Base-by-base conservation (phyloP, 2,888 invertebrate species). In the Eupithecia inturbata region DNA sequence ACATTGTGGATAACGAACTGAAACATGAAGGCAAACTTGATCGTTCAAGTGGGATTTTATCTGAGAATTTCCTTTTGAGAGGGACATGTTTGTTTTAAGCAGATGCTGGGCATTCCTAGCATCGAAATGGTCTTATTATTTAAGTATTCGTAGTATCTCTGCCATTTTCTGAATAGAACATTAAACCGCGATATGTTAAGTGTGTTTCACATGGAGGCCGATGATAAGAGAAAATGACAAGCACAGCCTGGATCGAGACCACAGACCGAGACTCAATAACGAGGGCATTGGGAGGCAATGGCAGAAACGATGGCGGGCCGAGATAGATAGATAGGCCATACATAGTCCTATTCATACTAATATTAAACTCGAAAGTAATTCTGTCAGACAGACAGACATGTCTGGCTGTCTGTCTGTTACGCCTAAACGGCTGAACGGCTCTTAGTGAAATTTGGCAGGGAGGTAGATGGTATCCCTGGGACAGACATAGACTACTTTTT, bases 1-100 rank as follows among this genome's bases (percentile, higher is more conserved):
- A 69, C 77, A 69, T 83, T 82, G 83, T 82, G 85, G 84, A 85
- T 87, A 89, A 87, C 85, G 87, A 87, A 88, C 85, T 86, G 87
- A 83, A 79, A 86, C 86, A 85, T 84, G 82, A 85, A 85, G 83
- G 84, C 83, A 85, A 85, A 86, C 84, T 82, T 80, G 76, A 79
- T 78, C 70, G 70, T 63, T 68, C 70, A 60, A 74, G 70, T 67
- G 60, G 36, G 67, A 75, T 71, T 72, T 68, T 75, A 69, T 69
- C 57, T 60, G 33, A 53, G 49, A 64, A 64, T 75, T 69, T 26
- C 63, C 74, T 67, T 72, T 75, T 41, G 62, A 69, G 19, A 36
- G 45, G 33, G 49, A 57, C 70, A 63, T 67, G 33, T 70, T 75
- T 74, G 62, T 71, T 66, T 67, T 26, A 31, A 49, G 53, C 64